Percentiles rank a stretch among this genome's conserved stretches.
phyloP scores from a whole-genome alignment of 2,888 invertebrate genomes.

The Thymelicus sylvestris region DNA sequence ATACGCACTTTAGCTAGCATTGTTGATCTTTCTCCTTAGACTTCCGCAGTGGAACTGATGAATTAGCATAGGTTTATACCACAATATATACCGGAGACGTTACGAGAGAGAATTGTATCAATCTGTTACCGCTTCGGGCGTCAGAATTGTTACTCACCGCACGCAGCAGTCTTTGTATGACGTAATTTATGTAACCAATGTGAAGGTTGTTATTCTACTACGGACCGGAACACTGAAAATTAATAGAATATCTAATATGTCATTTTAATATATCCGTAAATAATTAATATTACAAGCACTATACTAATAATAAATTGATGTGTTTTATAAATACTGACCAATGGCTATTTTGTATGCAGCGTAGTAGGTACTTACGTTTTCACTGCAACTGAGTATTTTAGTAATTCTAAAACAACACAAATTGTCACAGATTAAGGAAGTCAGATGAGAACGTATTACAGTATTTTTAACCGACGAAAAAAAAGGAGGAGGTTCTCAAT shows the following conservation, averaged over 20 bases:
- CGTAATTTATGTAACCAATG: constrained; percentile 82
- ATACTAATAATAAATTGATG: not conserved
- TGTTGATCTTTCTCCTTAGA: constrained; percentile 74
- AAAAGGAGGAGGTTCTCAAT: too few relatives aligned
- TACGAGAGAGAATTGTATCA: constrained; percentile 82
- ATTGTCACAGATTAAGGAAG: not conserved
- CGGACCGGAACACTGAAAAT: constrained; percentile 32
- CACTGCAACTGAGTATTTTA: constrained; percentile 22
- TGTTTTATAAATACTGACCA: not conserved
- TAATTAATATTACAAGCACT: too few relatives aligned
- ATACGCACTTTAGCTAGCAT: constrained; percentile 74
- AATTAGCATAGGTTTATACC: constrained; percentile 80
- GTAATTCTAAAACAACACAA: constrained; percentile 23
- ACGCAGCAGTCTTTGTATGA: constrained; percentile 67
- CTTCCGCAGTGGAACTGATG: constrained; percentile 81
- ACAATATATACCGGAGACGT: constrained; percentile 83
- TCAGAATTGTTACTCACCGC: constrained; percentile 70
- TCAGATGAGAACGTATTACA: too few relatives aligned
- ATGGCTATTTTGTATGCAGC: constrained; percentile 14
- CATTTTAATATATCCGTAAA: not conserved
- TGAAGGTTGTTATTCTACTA: constrained; percentile 66
- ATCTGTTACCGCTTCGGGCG: constrained; percentile 73
- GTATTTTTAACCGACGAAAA: too few relatives aligned
- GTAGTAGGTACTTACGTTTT: constrained; percentile 10
- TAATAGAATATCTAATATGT: constrained; percentile 10